Conservation (phyloP, 2,113 vertebrate genomes). For the Aegotheles bennettii region DNA sequence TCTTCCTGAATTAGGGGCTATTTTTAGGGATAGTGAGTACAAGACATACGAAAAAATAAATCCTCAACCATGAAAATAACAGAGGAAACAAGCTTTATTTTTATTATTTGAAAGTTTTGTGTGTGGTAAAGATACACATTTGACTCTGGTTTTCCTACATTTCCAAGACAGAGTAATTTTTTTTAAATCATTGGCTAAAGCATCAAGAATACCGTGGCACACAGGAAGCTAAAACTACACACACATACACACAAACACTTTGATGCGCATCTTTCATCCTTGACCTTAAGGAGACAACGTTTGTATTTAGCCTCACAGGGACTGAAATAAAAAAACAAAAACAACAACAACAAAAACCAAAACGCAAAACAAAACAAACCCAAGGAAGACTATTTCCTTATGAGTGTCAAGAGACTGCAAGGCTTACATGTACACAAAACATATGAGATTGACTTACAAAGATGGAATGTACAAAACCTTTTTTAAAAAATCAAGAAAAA, state of each 20-base stretch:
- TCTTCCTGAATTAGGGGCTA: not conserved
- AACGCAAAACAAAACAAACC: not conserved
- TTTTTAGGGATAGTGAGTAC: not conserved
- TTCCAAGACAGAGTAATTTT: conserved; percentile 75
- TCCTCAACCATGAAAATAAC: conserved; percentile 32
- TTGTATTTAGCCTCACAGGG: conserved; percentile 58
- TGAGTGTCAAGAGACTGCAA: conserved; percentile 51
- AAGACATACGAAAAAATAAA: conserved; percentile 3
- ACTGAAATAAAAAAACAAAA: not conserved
- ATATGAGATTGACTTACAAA: conserved; percentile 51
- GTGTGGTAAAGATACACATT: conserved; percentile 73
- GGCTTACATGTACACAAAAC: conserved; percentile 63
- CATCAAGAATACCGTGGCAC: conserved; percentile 74
- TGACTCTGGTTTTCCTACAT: conserved; percentile 69
- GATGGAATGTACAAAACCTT: conserved; percentile 77
- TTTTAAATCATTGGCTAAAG: conserved; percentile 71
- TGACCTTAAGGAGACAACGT: conserved; percentile 67
- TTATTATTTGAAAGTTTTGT: conserved; percentile 70
- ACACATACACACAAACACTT: conserved; percentile 51
- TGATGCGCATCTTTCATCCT: conserved; percentile 68
- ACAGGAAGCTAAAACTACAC: conserved; percentile 73
- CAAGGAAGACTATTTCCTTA: conserved; percentile 42
- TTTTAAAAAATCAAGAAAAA: not conserved
- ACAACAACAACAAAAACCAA: not conserved
- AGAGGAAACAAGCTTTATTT: conserved; percentile 79